A percentile compares a stretch with the other conserved stretches of the same genome.
phyloP scores from a whole-genome alignment of 2,888 invertebrate genomes.

The Nemurella pictetii region DNA sequence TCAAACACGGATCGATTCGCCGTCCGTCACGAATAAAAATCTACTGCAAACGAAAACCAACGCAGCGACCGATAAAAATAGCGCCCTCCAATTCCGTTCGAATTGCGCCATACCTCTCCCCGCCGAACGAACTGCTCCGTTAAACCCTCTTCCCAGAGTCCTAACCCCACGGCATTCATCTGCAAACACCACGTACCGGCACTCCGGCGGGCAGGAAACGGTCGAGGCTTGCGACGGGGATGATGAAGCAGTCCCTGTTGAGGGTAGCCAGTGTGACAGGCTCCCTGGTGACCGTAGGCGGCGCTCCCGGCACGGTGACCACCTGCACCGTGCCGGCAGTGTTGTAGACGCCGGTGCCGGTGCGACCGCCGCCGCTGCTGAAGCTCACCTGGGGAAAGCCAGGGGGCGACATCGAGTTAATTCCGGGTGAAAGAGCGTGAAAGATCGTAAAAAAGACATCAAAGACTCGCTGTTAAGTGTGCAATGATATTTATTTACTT shows the following conservation, averaged over 20 bases:
- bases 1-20: neutral
- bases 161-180: neutral
- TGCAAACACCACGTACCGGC: constrained; percentile 61
- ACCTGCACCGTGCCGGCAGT: constrained; percentile 35
- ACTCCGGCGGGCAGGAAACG: constrained; percentile 89
- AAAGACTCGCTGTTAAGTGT: neutral
- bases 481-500: neutral
- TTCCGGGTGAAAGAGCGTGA: neutral
- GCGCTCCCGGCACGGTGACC: constrained; percentile 32
- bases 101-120: neutral
- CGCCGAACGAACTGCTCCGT: neutral
- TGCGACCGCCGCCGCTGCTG: constrained; percentile 48
- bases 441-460: neutral
- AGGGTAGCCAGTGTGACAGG: constrained; percentile 79
- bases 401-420: neutral
- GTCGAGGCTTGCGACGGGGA: constrained; percentile 85
- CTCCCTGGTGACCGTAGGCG: constrained; percentile 54
- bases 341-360: constrained; percentile 43
- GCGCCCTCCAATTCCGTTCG: neutral
- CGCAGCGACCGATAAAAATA: neutral
- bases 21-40: neutral
- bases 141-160: neutral
- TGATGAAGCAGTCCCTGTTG: constrained; percentile 90
- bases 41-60: neutral
- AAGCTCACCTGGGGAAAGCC: constrained; percentile 50